A percentile compares a stretch with the other conserved stretches of the same genome.
phyloP scores from a whole-genome alignment of 2,113 vertebrate species.

The Rissa tridactyla region DNA sequence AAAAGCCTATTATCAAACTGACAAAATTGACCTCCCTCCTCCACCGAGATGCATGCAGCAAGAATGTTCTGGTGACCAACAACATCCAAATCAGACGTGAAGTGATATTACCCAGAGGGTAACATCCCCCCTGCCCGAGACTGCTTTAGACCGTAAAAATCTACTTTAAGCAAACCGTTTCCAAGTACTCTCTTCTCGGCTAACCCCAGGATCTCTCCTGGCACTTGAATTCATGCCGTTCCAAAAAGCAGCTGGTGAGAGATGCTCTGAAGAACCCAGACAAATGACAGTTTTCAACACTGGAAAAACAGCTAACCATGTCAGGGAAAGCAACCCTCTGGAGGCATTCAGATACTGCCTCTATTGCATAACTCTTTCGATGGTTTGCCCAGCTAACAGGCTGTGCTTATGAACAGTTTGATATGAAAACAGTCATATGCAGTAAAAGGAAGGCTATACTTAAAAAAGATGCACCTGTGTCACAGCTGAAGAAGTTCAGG shows the following conservation, averaged over 20 bases:
- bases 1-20: not conserved
- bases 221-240: not conserved
- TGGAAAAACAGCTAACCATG: not conserved
- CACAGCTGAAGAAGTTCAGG: not conserved
- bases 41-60: not conserved
- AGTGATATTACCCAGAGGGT: not conserved
- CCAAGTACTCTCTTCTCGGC: not conserved
- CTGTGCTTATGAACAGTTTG: accelerated
- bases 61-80: not conserved
- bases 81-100: not conserved
- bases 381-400: not conserved
- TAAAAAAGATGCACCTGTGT: slow-evolving; percentile 22
- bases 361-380: not conserved
- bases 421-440: accelerated
- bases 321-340: not conserved
- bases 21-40: not conserved
- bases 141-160: not conserved
- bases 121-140: not conserved
- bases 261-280: not conserved
- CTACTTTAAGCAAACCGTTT: not conserved
- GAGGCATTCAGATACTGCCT: not conserved
- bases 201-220: not conserved
- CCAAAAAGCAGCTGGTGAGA: not conserved
- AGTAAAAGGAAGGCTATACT: not conserved
- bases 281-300: not conserved